Evolutionary conservation across 2,888 invertebrate species (phyloP).

Genomic region (Cylloceria caligata): DNA sequence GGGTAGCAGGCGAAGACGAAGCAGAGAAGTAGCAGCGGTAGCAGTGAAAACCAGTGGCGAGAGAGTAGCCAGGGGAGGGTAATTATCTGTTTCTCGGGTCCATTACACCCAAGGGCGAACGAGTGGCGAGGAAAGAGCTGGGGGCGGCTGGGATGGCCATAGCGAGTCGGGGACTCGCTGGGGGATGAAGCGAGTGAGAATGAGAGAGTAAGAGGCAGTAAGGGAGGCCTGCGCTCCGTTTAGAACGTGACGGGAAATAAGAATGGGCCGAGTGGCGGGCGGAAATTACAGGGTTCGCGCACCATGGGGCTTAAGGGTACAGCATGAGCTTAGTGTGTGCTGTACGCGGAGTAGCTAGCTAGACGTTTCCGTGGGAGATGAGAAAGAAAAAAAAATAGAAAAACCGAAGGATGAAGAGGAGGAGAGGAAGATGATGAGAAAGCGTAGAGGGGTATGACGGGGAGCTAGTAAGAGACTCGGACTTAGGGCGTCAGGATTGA

Average conservation of each 20-base stretch:
- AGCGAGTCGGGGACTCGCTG: slow-evolving; percentile 26
- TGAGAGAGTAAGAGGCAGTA: slow-evolving; percentile 67
- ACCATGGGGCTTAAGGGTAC: slow-evolving; percentile 61
- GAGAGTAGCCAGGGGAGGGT: slow-evolving; percentile 70
- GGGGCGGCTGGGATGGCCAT: slow-evolving; percentile 63
- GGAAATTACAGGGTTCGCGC: slow-evolving; percentile 82
- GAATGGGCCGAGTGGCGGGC: slow-evolving; percentile 81
- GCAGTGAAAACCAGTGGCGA: slow-evolving; percentile 50
- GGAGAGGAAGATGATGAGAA: slow-evolving; percentile 37
- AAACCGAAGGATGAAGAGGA: slow-evolving; percentile 30
- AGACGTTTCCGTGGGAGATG: slow-evolving; percentile 56
- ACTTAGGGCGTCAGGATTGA: slow-evolving; percentile 42
- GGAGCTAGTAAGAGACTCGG: slow-evolving; percentile 26
- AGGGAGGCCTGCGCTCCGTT: slow-evolving; percentile 57
- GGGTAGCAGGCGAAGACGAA: slow-evolving; percentile 6
- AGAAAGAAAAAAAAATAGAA: slow-evolving; percentile 40
- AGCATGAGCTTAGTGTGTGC: slow-evolving; percentile 58
- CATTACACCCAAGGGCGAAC: slow-evolving; percentile 76
- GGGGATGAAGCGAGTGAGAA: slow-evolving; percentile 35
- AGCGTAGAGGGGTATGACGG: slow-evolving; percentile 33
- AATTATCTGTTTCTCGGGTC: slow-evolving; percentile 82
- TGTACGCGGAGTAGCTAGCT: slow-evolving; percentile 18
- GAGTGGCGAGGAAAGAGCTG: slow-evolving; percentile 56
- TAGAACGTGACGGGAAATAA: slow-evolving; percentile 83
- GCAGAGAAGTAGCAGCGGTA: slow-evolving; percentile 8